Conservation (phyloP, 2,113 vertebrate species). For the Bagarius yarrelli region DNA sequence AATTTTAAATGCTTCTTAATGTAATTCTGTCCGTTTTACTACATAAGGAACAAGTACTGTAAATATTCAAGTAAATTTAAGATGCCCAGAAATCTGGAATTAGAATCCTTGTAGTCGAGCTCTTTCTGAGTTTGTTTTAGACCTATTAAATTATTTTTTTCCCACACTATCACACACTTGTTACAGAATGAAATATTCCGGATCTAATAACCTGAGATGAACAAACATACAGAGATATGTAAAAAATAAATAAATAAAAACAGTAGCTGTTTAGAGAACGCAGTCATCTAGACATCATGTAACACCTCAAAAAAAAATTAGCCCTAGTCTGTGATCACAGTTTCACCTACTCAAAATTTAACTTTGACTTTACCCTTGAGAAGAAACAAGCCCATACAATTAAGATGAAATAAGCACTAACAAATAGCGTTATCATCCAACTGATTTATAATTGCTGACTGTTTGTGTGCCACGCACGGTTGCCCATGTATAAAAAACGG, state of each 20-base stretch:
- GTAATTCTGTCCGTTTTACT: too few relatives aligned
- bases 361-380: slow-evolving; percentile 47
- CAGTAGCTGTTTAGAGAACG: background rate
- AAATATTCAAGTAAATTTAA: too few relatives aligned
- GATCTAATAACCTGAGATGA: background rate
- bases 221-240: background rate
- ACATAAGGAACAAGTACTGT: too few relatives aligned
- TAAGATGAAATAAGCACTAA: slow-evolving; percentile 59
- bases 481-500: slow-evolving; percentile 60
- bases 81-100: slow-evolving; percentile 50
- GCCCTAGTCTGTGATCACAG: slow-evolving; percentile 7
- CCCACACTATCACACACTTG: slow-evolving; percentile 16
- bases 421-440: slow-evolving; percentile 53
- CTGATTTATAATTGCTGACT: slow-evolving; percentile 58
- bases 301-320: background rate
- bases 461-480: slow-evolving; percentile 59
- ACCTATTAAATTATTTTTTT: slow-evolving; percentile 55
- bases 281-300: background rate
- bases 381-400: slow-evolving; percentile 47
- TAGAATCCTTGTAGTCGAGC: slow-evolving; percentile 47
- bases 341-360: slow-evolving; percentile 33
- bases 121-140: slow-evolving; percentile 49
- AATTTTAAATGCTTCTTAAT: too few relatives aligned
- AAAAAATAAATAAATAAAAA: background rate
- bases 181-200: slow-evolving; percentile 1